Conservation (phyloP, 2,113 vertebrate genomes). For the Menura novaehollandiae region DNA sequence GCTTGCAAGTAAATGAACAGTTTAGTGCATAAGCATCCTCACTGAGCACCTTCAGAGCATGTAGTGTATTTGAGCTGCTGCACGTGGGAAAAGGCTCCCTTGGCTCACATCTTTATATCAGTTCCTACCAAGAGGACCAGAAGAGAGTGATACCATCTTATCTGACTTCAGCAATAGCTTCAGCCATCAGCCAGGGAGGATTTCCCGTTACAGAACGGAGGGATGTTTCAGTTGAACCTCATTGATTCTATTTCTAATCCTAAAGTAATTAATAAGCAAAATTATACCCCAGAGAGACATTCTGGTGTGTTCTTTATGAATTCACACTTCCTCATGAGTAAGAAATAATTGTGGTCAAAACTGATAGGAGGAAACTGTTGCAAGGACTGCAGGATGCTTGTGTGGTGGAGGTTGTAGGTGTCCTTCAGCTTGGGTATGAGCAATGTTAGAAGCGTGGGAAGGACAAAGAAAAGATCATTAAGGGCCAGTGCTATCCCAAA, state of each 20-base stretch:
- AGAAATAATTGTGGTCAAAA: slow-evolving; percentile 18
- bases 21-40: neutral
- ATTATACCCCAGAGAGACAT: slow-evolving; percentile 11
- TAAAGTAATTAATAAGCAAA: slow-evolving; percentile 35
- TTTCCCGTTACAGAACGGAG: neutral
- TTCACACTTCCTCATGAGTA: neutral
- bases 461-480: neutral
- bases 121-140: neutral
- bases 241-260: slow-evolving; percentile 2
- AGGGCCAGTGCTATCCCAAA: neutral
- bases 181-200: neutral
- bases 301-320: slow-evolving; percentile 13
- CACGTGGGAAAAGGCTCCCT: neutral
- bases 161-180: slow-evolving; percentile 17
- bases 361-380: neutral
- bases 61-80: neutral
- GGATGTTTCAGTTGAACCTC: neutral
- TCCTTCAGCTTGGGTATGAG: neutral
- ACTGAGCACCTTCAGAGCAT: neutral
- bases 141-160: slow-evolving; percentile 9
- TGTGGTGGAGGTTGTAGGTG: neutral
- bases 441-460: neutral
- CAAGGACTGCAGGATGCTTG: neutral
- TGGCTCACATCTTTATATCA: neutral
- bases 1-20: neutral